Evolutionary conservation across 2,113 vertebrate genomes (phyloP).

Genomic region (Psittacula cyanocephala): DNA sequence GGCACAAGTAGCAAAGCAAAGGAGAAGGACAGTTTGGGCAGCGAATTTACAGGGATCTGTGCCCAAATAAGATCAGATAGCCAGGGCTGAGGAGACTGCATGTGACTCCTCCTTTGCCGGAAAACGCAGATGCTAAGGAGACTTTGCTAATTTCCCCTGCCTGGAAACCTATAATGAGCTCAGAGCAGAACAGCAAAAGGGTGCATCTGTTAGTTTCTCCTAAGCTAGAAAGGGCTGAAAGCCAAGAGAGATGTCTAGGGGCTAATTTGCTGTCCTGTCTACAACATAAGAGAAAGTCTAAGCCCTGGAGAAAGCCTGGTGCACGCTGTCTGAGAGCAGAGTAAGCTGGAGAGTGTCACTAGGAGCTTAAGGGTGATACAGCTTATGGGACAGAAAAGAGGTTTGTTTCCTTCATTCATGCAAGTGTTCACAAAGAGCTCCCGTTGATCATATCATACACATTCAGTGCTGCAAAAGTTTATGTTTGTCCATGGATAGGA

Average conservation of each 20-base stretch:
- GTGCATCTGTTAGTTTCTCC: conserved; percentile 23
- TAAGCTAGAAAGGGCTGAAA: conserved; percentile 18
- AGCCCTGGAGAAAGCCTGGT: not conserved
- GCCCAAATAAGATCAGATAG: not conserved
- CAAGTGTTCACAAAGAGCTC: not conserved
- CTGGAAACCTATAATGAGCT: conserved; percentile 50
- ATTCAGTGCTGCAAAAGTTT: not conserved
- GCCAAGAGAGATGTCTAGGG: conserved; percentile 29
- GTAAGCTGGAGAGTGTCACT: not conserved
- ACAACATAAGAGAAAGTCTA: not conserved
- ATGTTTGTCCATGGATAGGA: not conserved
- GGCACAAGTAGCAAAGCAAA: not conserved
- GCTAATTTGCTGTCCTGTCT: conserved; percentile 18
- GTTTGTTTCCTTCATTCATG: not conserved
- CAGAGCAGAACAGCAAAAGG: conserved; percentile 9
- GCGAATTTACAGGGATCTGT: not conserved
- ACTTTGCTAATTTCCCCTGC: conserved; percentile 52
- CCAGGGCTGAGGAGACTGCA: not conserved
- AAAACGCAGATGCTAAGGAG: conserved; percentile 56
- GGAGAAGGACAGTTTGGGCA: not conserved
- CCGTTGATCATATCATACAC: fast-evolving
- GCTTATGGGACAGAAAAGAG: not conserved
- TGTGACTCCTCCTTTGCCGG: not conserved
- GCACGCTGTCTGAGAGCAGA: not conserved
- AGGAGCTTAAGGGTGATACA: not conserved